A percentile compares a stretch with the other conserved stretches of the same genome.
These are phyloP conservation scores for Oscheius sp. DNA, from an alignment of 2,888 invertebrate species.

Conservation along the genomic window DNA sequence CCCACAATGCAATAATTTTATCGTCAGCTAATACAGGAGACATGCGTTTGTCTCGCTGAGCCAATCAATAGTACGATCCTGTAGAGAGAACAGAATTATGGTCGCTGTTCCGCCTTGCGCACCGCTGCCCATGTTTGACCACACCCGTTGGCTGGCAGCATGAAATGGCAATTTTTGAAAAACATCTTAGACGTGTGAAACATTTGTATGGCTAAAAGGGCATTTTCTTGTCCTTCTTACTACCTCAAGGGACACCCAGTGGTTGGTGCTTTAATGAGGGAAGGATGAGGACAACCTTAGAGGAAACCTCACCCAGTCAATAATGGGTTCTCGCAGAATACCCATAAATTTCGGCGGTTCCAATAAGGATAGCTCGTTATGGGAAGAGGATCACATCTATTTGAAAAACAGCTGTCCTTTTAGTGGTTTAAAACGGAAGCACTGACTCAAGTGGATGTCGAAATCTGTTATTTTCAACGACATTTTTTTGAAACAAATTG, in stretches of 20 bases:
- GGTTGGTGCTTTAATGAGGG: conserved; percentile 10
- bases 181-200: not conserved
- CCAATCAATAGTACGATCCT: conserved; percentile 34
- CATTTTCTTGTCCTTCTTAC: not conserved
- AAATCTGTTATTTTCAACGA: no score
- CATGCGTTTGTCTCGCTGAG: conserved; percentile 28
- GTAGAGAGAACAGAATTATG: conserved; percentile 19
- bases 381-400: no score
- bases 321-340: conserved; percentile 43
- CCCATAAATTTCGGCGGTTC: conserved; percentile 17
- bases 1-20: not conserved
- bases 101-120: conserved; percentile 32
- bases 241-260: not conserved
- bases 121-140: conserved; percentile 30
- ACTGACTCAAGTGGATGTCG: no score
- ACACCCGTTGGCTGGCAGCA: conserved; percentile 13
- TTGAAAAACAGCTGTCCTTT: no score
- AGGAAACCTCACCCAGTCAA: conserved; percentile 40
- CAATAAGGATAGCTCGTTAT: conserved; percentile 18
- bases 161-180: not conserved
- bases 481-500: no score
- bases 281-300: conserved; percentile 31
- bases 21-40: conserved; percentile 13
- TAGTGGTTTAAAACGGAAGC: no score
- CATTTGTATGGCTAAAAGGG: not conserved